Base-by-base conservation (phyloP, 2,797 vertebrate species). In the Tadarida brasiliensis region DNA sequence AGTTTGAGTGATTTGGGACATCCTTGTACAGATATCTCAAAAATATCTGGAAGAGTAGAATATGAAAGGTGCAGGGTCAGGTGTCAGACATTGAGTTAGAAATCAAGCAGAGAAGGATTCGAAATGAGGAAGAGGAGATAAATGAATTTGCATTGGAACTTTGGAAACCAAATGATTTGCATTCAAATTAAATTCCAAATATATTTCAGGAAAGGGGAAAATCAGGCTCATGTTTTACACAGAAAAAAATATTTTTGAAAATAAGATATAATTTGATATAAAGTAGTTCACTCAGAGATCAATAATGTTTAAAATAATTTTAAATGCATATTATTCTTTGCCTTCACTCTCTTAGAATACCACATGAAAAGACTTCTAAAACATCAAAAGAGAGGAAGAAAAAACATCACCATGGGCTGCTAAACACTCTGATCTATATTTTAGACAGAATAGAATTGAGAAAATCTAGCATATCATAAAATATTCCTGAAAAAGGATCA, bases 401-500 rank as follows among this genome's bases (percentile, higher is more conserved):
- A 44, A 28, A 85, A 39, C 30, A 68, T 94, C 54, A 93, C n/a
- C 39, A 54, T 65, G 47, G 87, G 56, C 80, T 90, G 65, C 86
- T 95, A 89, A 93, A 80, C 54, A 90, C 92, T 94, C 83, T 95
- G 90, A 96, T 96, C 54, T 96, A 91, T 96, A 91, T 93, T 97
- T 96, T 82, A 93, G 56, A 70, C 20, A 89, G 63, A 86, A 93
- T 71, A 61, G 94, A 96, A 81, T 49, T 81, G 67, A 56, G 33
- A 76, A 93, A 83, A 90, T 56, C 51, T 19, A 78, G 35, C 6
- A 73, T 77, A 91, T 65, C 67, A 88, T 87, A 57, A 88, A 89
- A 93, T 87, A 93, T 61, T 93, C 39, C 94, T 95, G 30, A 67
- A 91, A 85, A 88, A 70, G 49, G 67, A 88, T 94, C 44, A 39